phyloP scores from a whole-genome alignment of 2,113 vertebrate genomes.

The Scomber japonicus region DNA sequence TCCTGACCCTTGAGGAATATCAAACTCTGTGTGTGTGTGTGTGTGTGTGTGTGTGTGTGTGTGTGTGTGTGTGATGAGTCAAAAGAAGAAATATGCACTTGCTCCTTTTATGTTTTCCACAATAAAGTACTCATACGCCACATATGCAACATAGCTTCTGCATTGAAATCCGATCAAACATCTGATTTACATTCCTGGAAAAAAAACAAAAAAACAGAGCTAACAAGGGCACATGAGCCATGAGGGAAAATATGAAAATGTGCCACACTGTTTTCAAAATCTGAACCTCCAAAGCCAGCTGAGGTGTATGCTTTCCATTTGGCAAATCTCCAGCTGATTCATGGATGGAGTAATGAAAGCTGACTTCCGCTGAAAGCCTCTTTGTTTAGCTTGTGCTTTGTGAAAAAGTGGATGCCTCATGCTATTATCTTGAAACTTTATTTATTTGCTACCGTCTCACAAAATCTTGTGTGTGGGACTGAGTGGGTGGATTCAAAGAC shows the following conservation, averaged over 20 bases:
- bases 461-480: conserved; percentile 21
- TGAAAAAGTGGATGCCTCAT: conserved; percentile 7
- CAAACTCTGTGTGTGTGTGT: neutral
- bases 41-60: neutral
- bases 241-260: conserved; percentile 2
- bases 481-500: conserved; percentile 51
- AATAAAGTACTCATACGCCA: neutral
- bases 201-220: neutral
- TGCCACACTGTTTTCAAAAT: neutral
- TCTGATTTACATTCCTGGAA: neutral
- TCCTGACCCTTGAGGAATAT: conserved; percentile 5
- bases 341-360: conserved; percentile 22
- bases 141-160: conserved; percentile 1
- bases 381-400: conserved; percentile 29
- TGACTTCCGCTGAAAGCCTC: conserved; percentile 24
- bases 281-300: neutral
- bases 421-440: conserved; percentile 36
- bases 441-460: conserved; percentile 22
- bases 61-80: conserved; percentile 5
- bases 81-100: neutral
- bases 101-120: conserved; percentile 16
- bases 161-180: conserved; percentile 13
- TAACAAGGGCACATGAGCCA: neutral
- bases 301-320: neutral
- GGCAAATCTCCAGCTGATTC: conserved; percentile 12